Evolutionary conservation across 2,888 invertebrate species (phyloP).

Genomic region (Parasteatoda lunata): DNA sequence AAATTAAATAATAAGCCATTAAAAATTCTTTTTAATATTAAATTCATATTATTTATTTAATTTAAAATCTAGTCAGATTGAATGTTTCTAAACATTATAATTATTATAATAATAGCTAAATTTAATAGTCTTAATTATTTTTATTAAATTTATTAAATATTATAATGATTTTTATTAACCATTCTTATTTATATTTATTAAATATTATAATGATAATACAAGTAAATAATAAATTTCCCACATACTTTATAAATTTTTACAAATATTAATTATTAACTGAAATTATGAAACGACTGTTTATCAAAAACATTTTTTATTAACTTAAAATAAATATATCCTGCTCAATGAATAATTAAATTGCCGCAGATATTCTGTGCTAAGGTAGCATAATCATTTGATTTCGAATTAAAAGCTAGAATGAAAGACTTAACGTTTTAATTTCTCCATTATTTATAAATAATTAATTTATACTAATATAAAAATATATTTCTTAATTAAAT

Average conservation of each 20-base stretch:
- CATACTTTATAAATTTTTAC: constrained; percentile 19
- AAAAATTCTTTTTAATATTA: too few relatives aligned
- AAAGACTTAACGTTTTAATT: constrained; percentile 82
- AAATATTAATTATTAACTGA: constrained; percentile 6
- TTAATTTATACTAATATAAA: constrained; percentile 80
- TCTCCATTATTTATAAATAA: constrained; percentile 76
- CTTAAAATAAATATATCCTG: too few relatives aligned
- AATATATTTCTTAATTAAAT: constrained; percentile 81
- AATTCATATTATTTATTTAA: too few relatives aligned
- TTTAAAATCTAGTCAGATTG: too few relatives aligned
- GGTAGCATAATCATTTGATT: constrained; percentile 87
- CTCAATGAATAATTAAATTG: too few relatives aligned
- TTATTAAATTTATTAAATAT: too few relatives aligned
- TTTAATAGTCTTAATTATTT: too few relatives aligned
- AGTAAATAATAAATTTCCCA: constrained; percentile 24
- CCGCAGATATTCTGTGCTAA: constrained; percentile 84
- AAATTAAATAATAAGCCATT: too few relatives aligned
- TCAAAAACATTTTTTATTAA: constrained; percentile 86
- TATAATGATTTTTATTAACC: too few relatives aligned
- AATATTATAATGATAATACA: constrained; percentile 24
- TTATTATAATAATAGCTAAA: too few relatives aligned
- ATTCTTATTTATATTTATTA: not conserved
- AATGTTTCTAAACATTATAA: too few relatives aligned
- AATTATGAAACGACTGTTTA: constrained; percentile 78
- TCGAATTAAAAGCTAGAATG: constrained; percentile 87